Evolutionary conservation across 1,140 invertebrate species (phyloP).

Genomic region (Aleiodes sp.): DNA sequence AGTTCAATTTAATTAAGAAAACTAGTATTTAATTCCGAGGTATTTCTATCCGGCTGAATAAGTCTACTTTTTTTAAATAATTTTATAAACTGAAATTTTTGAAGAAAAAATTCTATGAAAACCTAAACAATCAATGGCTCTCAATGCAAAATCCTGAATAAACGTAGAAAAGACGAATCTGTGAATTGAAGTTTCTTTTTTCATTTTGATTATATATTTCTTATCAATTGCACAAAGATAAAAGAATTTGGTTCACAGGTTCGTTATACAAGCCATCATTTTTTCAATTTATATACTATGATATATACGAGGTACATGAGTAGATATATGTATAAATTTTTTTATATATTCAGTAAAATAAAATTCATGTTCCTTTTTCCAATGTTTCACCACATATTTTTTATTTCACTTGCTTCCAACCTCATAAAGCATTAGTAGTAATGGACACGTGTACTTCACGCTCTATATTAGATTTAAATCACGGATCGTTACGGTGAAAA

Average conservation of each 20-base stretch:
- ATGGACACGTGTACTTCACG: neutral
- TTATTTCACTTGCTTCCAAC: neutral
- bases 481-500: neutral
- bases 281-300: too few relatives aligned
- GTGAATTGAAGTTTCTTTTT: too few relatives aligned
- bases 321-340: neutral
- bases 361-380: neutral
- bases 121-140: too few relatives aligned
- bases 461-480: neutral
- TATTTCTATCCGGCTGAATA: neutral
- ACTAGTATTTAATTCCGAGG: neutral
- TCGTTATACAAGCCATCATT: too few relatives aligned
- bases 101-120: too few relatives aligned
- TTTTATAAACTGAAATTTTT: neutral
- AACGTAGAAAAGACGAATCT: too few relatives aligned
- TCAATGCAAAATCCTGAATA: too few relatives aligned
- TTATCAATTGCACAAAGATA: too few relatives aligned
- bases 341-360: constrained; percentile 11
- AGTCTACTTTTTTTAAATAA: neutral
- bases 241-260: too few relatives aligned
- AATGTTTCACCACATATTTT: neutral
- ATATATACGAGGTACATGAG: neutral
- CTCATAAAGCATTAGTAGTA: neutral
- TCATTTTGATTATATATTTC: too few relatives aligned
- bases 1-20: neutral